Conservation (phyloP, 2,113 vertebrate species). For the Chinchilla lanigera region DNA sequence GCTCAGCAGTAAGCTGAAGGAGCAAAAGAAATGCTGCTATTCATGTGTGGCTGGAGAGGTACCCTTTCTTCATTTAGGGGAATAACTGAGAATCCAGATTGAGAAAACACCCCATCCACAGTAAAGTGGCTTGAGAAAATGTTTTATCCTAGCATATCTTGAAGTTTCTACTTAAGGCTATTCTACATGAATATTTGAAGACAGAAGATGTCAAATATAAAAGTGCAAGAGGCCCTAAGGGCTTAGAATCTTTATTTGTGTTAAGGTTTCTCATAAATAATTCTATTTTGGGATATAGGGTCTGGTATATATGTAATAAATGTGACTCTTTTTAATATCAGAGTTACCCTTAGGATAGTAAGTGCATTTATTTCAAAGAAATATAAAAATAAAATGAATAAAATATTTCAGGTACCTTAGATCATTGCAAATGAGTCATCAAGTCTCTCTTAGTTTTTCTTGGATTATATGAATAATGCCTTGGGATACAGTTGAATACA, state of each 20-base stretch:
- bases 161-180: conserved; percentile 69
- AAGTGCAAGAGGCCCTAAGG: conserved; percentile 56
- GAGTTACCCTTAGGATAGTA: conserved; percentile 72
- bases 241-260: conserved; percentile 73
- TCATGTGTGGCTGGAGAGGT: background rate
- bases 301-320: conserved; percentile 69
- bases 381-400: conserved; percentile 74
- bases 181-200: conserved; percentile 75
- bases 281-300: conserved; percentile 68
- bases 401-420: conserved; percentile 59
- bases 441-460: conserved; percentile 56
- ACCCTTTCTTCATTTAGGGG: background rate
- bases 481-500: conserved; percentile 59
- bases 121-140: conserved; percentile 30
- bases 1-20: conserved; percentile 19
- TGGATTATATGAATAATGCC: conserved; percentile 70
- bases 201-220: conserved; percentile 72
- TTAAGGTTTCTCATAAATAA: conserved; percentile 77
- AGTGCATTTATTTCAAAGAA: conserved; percentile 69
- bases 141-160: conserved; percentile 55
- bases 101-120: conserved; percentile 30
- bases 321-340: conserved; percentile 76
- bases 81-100: conserved; percentile 22
- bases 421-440: conserved; percentile 76
- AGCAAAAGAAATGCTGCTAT: background rate